Evolutionary conservation across 2,113 vertebrate genomes (phyloP), one percentile per base, ranked within the genome.

Genomic region (Bungarus multicinctus): DNA sequence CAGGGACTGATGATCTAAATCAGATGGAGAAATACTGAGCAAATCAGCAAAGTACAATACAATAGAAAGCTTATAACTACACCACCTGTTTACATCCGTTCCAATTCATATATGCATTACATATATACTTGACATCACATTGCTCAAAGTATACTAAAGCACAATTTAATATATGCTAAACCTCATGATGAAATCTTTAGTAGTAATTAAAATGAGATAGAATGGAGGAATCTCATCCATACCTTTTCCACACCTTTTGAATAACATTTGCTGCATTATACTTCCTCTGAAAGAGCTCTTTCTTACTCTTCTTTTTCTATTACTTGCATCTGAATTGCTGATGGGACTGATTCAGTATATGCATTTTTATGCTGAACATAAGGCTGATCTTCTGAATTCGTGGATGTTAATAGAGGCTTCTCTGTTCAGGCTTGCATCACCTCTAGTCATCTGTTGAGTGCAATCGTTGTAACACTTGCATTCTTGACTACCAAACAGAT

Each of bases 201-300:
- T 12, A 53, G 14, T 43, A 69, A 74, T n/a, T 88, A 69, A 69
- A 88, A 53, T 30, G n/a, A 92, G 39, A 74, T 64, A 54, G 34
- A 18, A 3, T 27, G n/a, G 39, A 43, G 20, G 27, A 81, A 89
- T 81, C 18, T 81, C 39, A 45, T 25, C n/a, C 87, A 96, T 97
- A 98, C 98, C 98, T 98, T 95, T 97, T 98, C 98, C 98, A 99
- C 0, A 98, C 96, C 92, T 96, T 97, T 96, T 99, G 98, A 93
- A 99, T 98, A 88, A 98, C 93, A 0, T 96, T 92, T 0, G 98
- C 98, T 4, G 98, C 98, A 4, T 97, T 96, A 92, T 98, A 98
- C 96, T 98, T 98, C 89, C 81, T 97, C 43, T 97, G 96, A 55
- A 98, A 98, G 43, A 98, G 96, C 92, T 98, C 98, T 98, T 98